Evolutionary conservation across 1,140 invertebrate genomes (phyloP), one percentile per base, ranked within the genome.

Genomic region (Leptinotarsa texana): DNA sequence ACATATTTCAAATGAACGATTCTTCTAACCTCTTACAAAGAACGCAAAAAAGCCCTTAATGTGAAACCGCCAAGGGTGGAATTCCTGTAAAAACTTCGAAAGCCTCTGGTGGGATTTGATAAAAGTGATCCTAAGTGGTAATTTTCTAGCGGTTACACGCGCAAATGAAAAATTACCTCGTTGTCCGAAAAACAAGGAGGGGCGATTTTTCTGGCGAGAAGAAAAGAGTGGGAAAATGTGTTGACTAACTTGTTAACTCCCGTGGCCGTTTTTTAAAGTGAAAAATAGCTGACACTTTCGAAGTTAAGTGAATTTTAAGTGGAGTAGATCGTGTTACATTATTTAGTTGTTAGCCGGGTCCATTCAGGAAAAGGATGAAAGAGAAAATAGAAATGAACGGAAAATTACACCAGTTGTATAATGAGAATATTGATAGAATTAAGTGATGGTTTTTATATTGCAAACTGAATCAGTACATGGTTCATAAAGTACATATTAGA

Each of bases 91-190:
- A 65, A 75, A 63, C 65, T 47, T 61, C 63, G 69, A 72, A 75
- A 77, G 63, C 47, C 62, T 73, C 62, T 73, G 61, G 71, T 49
- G 63, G 74, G 71, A 78, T 78, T 76, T 76, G 77, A 78, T 78
- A 78, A 78, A 80, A 80, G 78, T 80, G 78, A 68, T 76, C 76
- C 77, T 80, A 78, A 80, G 79, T 78, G 77, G 73, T 76, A 80
- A 80, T 80, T 80, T 80, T 80, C 79, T 76, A 73, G 79, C 73
- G 79, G 79, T 80, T 78, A 70, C 69, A 76, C 79, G 72, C 75
- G 74, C 74, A 72, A 74, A 80, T 80, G 78, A 80, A 80, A 80
- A 80, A 80, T 78, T 75, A 75, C 71, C 63, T 73, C 63, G 61
- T 65, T 72, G 68, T 72, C 61, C 63, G 70, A 72, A 76, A 75